phyloP scores from a whole-genome alignment of 1,140 invertebrate species.

The Calycopis cecrops region DNA sequence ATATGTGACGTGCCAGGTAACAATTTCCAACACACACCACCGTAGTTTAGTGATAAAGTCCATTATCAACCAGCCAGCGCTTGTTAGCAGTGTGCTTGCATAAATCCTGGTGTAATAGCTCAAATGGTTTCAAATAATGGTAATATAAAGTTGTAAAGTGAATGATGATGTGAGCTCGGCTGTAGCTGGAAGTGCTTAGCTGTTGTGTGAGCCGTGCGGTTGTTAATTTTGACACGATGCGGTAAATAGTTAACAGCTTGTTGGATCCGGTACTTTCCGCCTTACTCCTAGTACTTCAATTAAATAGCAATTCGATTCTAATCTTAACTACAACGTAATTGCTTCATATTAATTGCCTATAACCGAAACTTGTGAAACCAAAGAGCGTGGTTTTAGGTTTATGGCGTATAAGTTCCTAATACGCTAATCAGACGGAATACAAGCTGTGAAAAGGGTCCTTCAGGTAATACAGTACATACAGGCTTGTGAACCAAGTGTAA shows the following conservation, averaged over 20 bases:
- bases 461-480: too few relatives aligned
- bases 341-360: too few relatives aligned
- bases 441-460: too few relatives aligned
- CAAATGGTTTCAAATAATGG: conserved; percentile 8
- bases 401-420: too few relatives aligned
- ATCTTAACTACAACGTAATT: too few relatives aligned
- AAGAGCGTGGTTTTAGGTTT: too few relatives aligned
- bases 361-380: too few relatives aligned
- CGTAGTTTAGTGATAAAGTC: conserved; percentile 10
- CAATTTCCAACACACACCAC: conserved; percentile 6
- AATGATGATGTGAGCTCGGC: neutral
- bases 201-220: neutral
- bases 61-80: conserved; percentile 1
- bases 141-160: conserved; percentile 6
- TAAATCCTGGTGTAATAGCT: conserved; percentile 2
- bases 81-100: conserved; percentile 4
- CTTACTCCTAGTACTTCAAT: too few relatives aligned
- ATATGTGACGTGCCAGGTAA: conserved; percentile 1
- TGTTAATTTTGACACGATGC: conserved; percentile 3
- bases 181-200: neutral
- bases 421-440: too few relatives aligned
- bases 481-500: too few relatives aligned
- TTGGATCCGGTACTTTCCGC: too few relatives aligned
- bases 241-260: neutral
- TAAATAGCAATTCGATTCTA: too few relatives aligned